Base-by-base conservation (phyloP, 2,113 vertebrate genomes). In the Hippocampus barbouri region DNA sequence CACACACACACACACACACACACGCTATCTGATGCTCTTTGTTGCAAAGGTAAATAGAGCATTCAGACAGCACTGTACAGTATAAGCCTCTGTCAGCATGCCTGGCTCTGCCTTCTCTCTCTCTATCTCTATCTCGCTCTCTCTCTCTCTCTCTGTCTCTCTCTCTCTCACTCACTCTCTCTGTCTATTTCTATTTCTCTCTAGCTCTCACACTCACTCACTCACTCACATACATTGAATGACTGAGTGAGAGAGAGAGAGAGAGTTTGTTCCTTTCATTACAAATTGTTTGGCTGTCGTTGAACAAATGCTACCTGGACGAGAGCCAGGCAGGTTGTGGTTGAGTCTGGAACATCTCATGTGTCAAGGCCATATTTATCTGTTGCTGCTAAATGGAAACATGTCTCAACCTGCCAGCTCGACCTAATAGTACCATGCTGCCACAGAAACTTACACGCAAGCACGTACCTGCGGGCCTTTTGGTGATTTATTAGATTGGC, bases 301-400 rank as follows among this genome's bases (percentile, higher is more conserved):
- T 74, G 78, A 83, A 78, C 75, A 88, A 88, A 86, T 85, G 68
- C 70, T 43, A 78, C 66, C 71, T 88, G 85, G 88, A 89, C 56
- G 56, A 64, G 75, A 75, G 80, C 81, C 81, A 88, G 78, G 54
- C 78, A 86, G 81, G 80, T 85, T 83, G 75, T 53, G 84, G 87
- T 84, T 53, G 71, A 85, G 73, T 83, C 83, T 89, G 83, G 83
- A 80, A 84, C 87, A 82, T 87, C 83, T 86, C 84, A 77, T 83
- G 69, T 90, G 89, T 90, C 86, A 79, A 71, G 81, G 77, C 71
- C 80, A 56, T 81, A 87, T 90, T 90, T 89, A 86, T 89, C 84
- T 79, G 77, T 45, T n/a, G 59, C 74, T 75, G 73, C 79, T 85
- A 85, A 87, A 87, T 83, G 78, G 76, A 84, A 89, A 84, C 89